Conservation (phyloP, 2,888 invertebrate species). For the Smittia aterrima region DNA sequence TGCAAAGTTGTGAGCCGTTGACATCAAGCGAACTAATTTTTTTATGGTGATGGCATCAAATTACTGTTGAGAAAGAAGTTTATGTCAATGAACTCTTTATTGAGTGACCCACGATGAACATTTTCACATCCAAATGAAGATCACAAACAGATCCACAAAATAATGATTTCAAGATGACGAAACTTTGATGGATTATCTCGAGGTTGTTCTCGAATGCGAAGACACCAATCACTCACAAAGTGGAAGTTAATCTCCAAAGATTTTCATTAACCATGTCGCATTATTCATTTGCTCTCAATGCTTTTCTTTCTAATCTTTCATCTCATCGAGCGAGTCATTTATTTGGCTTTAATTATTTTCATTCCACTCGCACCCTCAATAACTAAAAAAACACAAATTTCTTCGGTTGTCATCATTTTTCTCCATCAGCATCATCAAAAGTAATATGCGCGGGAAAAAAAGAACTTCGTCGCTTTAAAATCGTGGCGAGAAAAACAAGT, state of each 20-base stretch:
- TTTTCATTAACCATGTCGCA: slow-evolving; percentile 38
- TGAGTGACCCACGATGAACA: not conserved
- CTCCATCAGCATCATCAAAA: slow-evolving; percentile 19
- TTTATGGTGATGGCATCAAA: not conserved
- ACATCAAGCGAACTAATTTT: not conserved
- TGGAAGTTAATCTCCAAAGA: slow-evolving; percentile 40
- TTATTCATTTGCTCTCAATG: slow-evolving; percentile 18
- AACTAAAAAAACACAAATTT: not conserved
- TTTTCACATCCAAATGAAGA: not conserved
- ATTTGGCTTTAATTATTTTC: not conserved
- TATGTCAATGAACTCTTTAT: not conserved
- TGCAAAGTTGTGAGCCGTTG: too few relatives aligned
- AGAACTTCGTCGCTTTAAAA: not conserved
- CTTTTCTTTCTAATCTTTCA: not conserved
- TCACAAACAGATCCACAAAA: not conserved
- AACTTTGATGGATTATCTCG: slow-evolving; percentile 4
- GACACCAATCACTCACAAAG: slow-evolving; percentile 37
- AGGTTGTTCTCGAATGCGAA: slow-evolving; percentile 4
- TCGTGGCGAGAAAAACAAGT: not conserved
- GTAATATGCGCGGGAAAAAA: not conserved
- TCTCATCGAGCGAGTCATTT: not conserved
- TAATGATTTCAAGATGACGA: slow-evolving; percentile 2
- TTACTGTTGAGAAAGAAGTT: not conserved
- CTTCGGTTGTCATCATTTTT: slow-evolving; percentile 31
- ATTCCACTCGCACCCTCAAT: too few relatives aligned